These are phyloP conservation scores for Rousettus leschenaultii DNA, from an alignment of 2,113 vertebrate species.

Conservation along the genomic window DNA sequence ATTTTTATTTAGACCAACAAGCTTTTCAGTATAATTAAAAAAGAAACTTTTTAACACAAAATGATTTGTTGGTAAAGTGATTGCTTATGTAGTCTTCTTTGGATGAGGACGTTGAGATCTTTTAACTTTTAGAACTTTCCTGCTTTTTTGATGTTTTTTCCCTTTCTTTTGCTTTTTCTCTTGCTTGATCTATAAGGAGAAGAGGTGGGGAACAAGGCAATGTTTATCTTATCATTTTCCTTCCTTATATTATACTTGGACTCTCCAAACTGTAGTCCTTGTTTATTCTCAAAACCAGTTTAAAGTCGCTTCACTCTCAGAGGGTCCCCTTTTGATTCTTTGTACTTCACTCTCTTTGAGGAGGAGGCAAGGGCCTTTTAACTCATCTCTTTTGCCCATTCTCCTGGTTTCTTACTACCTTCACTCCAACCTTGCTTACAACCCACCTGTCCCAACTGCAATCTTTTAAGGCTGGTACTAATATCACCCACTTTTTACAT, in stretches of 20 bases:
- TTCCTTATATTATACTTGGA: neutral
- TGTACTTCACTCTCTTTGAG: neutral
- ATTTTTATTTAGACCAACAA: conserved; percentile 18
- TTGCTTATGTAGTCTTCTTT: conserved; percentile 34
- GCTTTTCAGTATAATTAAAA: neutral
- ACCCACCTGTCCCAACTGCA: neutral
- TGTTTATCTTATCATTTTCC: neutral
- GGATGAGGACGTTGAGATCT: neutral
- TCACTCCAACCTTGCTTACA: neutral
- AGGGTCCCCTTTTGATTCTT: neutral
- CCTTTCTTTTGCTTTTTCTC: conserved; percentile 52
- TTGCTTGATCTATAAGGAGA: conserved; percentile 33
- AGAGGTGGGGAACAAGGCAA: neutral
- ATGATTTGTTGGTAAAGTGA: neutral
- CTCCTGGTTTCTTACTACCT: neutral
- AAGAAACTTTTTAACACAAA: neutral
- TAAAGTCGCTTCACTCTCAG: neutral
- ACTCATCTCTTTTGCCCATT: neutral
- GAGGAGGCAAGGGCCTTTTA: neutral
- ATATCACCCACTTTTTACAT: neutral
- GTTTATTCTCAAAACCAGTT: neutral
- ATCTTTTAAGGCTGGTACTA: neutral
- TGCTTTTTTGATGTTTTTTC: neutral
- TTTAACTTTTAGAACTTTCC: neutral
- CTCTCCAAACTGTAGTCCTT: neutral